A percentile compares a stretch with the other conserved stretches of the same genome.
Conservation (phyloP, 2,113 vertebrate genomes). For the Phocoena phocoena region DNA sequence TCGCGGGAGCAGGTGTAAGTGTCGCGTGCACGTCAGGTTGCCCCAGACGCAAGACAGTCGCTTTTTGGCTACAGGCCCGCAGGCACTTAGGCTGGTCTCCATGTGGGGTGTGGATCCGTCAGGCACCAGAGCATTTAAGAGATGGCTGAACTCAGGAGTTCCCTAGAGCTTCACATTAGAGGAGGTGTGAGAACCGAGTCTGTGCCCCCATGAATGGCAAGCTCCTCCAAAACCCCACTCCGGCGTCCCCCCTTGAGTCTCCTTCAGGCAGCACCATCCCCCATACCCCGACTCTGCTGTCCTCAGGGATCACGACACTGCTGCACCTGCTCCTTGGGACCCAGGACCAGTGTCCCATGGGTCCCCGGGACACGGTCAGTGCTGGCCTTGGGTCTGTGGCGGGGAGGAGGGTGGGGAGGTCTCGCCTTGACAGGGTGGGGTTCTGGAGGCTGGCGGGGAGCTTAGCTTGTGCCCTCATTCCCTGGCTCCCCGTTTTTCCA, state of each 20-base stretch:
- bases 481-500: too few species aligned
- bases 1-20: background rate
- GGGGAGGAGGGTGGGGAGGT: background rate
- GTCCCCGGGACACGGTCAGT: accelerated
- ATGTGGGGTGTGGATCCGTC: background rate
- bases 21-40: background rate
- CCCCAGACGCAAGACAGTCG: background rate
- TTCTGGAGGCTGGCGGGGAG: background rate
- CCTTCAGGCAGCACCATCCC: background rate
- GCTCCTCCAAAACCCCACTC: background rate
- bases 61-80: background rate
- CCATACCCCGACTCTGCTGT: background rate
- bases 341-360: background rate
- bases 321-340: background rate
- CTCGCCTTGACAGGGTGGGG: background rate
- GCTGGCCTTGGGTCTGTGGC: background rate
- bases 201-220: background rate
- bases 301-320: background rate
- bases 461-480: background rate
- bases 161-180: background rate
- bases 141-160: background rate
- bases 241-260: background rate
- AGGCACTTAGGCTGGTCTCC: background rate
- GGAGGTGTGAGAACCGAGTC: background rate
- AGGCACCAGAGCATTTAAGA: background rate